These are phyloP conservation scores for Ophion ellenae DNA, from an alignment of 2,888 invertebrate species.

Conservation along the genomic window DNA sequence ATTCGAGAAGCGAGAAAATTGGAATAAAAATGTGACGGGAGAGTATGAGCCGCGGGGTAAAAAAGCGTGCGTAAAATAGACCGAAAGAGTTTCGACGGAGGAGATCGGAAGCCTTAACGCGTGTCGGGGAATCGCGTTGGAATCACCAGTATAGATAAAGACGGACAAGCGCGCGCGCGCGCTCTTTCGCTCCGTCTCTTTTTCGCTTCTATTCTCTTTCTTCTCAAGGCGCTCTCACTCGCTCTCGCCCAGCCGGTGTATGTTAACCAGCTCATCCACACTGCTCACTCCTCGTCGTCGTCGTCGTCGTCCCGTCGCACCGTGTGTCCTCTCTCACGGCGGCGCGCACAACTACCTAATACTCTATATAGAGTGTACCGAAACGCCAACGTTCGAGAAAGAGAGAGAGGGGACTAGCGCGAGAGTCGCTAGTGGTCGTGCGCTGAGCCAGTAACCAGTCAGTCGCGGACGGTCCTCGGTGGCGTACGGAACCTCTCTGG, in stretches of 20 bases:
- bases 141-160: constrained; percentile 51
- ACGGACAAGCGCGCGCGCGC: constrained; percentile 1
- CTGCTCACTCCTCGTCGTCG: no score
- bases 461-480: constrained; percentile 78
- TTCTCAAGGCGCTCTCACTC: constrained; percentile 8
- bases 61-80: background rate
- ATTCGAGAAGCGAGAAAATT: background rate
- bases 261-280: constrained; percentile 16
- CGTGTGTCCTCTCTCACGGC: constrained; percentile 51
- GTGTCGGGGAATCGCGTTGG: constrained; percentile 35
- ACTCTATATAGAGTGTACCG: constrained; percentile 40
- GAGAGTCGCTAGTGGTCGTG: constrained; percentile 69
- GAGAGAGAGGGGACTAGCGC: constrained; percentile 56
- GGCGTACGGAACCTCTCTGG: constrained; percentile 62
- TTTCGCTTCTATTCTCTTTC: constrained; percentile 2
- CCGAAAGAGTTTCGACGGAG: constrained; percentile 2
- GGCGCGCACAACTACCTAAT: constrained; percentile 62
- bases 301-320: constrained; percentile 29
- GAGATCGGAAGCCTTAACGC: background rate
- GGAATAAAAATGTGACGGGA: background rate
- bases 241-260: constrained; percentile 27
- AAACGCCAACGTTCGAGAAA: constrained; percentile 40
- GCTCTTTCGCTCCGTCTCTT: constrained; percentile 28
- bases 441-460: constrained; percentile 69
- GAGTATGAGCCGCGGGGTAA: background rate